Base-by-base conservation (phyloP, 2,797 vertebrate species). In the Phaenicophaeus curvirostris region DNA sequence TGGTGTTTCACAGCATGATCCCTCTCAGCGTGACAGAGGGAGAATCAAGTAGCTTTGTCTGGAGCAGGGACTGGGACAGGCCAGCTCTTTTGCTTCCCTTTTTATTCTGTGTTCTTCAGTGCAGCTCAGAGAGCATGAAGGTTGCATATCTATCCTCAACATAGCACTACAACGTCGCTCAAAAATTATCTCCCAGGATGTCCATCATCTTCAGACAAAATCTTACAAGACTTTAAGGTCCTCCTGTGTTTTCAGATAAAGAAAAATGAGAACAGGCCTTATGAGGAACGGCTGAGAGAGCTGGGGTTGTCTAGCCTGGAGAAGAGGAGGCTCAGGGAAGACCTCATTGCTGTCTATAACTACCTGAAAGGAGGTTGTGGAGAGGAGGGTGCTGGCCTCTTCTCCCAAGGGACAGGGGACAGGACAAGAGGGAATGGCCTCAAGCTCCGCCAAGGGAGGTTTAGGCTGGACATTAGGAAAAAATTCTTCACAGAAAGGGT, bases 131-230 rank as follows among this genome's bases (percentile, higher is more conserved):
- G 6, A 58, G 16, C n/a, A 8, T 6, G 53, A n/a, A 53, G 51
- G 16, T 9, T 50, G 24, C 6, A 1, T 31, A 25, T 30, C 31
- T 58, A 0, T 6, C 33, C 24, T 14, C 37, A 31, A 13, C 16
- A 10, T 13, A 24, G 11, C 39, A 37, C 13, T 1, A 5, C 14
- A 7, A 2, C 1, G 2, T 13, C 13, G 46, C 55, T 79, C 21
- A n/a, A 61, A 61, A 27, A 2, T 2, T 6, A 6, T 8, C 14
- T 57, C 19, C 17, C 23, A 55, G 23, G 9, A 19, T 20, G 5
- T 15, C 17, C 66, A 17, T 21, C 28, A 31, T 2, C 42, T 59
- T 59, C 59, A 81, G 55, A 4, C 23, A 58, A 78, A 88, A 57
- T 28, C 39, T 31, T 11, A n/a, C 16, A 25, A 73, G 27, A 16